Evolutionary conservation across 2,888 invertebrate genomes (phyloP).

Genomic region (Philhelius pedissequus): DNA sequence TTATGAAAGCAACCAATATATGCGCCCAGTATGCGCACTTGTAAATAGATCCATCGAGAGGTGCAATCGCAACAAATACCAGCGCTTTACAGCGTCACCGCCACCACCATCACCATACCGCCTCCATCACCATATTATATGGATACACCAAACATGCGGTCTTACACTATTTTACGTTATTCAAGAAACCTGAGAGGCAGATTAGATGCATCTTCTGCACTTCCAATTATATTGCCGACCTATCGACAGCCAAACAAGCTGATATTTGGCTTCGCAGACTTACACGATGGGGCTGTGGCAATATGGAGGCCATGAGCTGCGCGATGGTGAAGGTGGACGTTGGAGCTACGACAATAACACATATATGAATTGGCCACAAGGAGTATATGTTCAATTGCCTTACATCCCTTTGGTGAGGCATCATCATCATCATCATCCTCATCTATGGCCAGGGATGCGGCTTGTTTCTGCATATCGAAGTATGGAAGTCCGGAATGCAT

Average conservation of each 20-base stretch:
- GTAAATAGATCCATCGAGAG: slow-evolving; percentile 55
- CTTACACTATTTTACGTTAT: slow-evolving; percentile 59
- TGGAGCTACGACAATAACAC: slow-evolving; percentile 27
- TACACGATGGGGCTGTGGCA: neutral
- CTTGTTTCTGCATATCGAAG: neutral
- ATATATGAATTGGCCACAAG: slow-evolving; percentile 25
- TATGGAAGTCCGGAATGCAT: slow-evolving; percentile 45
- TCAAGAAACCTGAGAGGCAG: slow-evolving; percentile 60
- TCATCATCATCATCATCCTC: neutral
- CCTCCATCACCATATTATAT: slow-evolving; percentile 8
- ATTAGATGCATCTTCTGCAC: slow-evolving; percentile 68
- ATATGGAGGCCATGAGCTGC: neutral
- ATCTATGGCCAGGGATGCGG: slow-evolving; percentile 30
- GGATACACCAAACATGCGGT: slow-evolving; percentile 29
- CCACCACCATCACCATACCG: slow-evolving; percentile 17
- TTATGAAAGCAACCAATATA: slow-evolving; percentile 28
- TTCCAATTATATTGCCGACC: slow-evolving; percentile 69
- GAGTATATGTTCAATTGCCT: slow-evolving; percentile 51
- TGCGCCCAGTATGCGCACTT: slow-evolving; percentile 37
- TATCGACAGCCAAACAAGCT: slow-evolving; percentile 62
- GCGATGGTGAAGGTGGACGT: neutral
- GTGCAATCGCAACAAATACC: slow-evolving; percentile 46
- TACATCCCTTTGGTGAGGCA: slow-evolving; percentile 52
- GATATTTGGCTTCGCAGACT: slow-evolving; percentile 26
- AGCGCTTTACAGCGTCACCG: slow-evolving; percentile 34